Conservation (phyloP, 2,113 vertebrate genomes). For the Ondatra zibethicus region DNA sequence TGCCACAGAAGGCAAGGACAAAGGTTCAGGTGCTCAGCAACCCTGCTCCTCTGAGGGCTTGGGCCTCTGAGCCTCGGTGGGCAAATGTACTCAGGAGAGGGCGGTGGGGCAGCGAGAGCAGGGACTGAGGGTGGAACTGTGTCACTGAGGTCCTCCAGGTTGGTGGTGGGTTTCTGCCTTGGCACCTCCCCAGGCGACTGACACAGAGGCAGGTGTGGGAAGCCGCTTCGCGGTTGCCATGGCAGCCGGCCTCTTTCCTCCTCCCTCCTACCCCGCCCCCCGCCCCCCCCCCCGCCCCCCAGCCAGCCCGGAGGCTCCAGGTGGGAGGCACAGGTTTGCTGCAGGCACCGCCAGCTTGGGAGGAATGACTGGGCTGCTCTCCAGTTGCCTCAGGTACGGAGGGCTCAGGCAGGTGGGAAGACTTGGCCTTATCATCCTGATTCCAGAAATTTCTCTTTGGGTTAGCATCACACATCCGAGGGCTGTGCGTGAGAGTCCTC, state of each 20-base stretch:
- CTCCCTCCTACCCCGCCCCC: too few species aligned
- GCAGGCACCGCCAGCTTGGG: slow-evolving; percentile 25
- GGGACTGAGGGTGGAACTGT: background rate
- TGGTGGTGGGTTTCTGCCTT: background rate
- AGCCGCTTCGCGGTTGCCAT: slow-evolving; percentile 48
- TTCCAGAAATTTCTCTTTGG: slow-evolving; percentile 2
- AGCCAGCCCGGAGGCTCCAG: background rate
- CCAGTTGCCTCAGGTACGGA: slow-evolving; percentile 59
- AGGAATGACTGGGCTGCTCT: slow-evolving; percentile 24
- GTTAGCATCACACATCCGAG: background rate
- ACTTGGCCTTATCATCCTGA: background rate
- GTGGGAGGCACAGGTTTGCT: slow-evolving; percentile 38
- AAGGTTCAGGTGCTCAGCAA: background rate
- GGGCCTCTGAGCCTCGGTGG: background rate
- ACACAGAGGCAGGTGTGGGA: background rate
- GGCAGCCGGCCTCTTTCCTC: slow-evolving; percentile 9
- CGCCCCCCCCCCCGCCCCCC: too few species aligned
- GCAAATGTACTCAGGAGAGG: background rate
- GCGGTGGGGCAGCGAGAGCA: background rate
- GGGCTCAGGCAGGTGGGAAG: background rate
- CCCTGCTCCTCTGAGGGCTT: background rate
- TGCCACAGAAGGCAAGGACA: background rate
- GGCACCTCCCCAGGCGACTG: background rate
- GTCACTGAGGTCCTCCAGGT: background rate
- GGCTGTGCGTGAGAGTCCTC: background rate